phyloP scores from a whole-genome alignment of 2,888 invertebrate genomes.

The Synergus laeviventris region DNA sequence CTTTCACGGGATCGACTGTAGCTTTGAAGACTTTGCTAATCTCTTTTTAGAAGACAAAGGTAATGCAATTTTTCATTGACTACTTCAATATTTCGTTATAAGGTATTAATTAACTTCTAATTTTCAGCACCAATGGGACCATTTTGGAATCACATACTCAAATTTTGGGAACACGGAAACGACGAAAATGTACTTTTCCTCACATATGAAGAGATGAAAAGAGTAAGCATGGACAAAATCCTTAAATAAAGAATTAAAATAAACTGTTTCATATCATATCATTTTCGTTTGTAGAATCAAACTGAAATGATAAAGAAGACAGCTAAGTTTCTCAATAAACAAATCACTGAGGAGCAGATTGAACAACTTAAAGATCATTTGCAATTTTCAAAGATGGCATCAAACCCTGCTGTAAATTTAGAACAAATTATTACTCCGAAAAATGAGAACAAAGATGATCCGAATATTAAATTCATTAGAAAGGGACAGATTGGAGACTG shows the following conservation, averaged over 20 bases:
- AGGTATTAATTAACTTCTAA: constrained; percentile 78
- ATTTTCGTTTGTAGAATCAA: constrained; percentile 79
- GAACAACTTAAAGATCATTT: constrained; percentile 84
- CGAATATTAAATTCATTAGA: constrained; percentile 82
- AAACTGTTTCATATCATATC: neutral
- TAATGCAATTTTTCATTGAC: constrained; percentile 72
- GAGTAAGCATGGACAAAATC: constrained; percentile 60
- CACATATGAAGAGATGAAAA: constrained; percentile 80
- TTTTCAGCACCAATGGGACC: constrained; percentile 70
- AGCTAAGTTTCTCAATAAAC: constrained; percentile 84
- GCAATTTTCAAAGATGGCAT: constrained; percentile 88
- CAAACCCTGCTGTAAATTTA: constrained; percentile 87
- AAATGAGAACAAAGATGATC: constrained; percentile 77
- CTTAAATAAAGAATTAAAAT: neutral
- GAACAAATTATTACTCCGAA: constrained; percentile 80
- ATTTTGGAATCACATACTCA: constrained; percentile 74
- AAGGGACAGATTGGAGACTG: constrained; percentile 89
- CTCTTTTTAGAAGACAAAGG: constrained; percentile 83
- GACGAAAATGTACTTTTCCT: constrained; percentile 78
- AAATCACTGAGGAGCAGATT: constrained; percentile 82
- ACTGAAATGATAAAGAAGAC: constrained; percentile 82
- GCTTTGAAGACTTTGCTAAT: constrained; percentile 87
- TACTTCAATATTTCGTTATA: constrained; percentile 55
- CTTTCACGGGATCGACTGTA: constrained; percentile 81
- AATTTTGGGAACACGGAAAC: constrained; percentile 76